Base-by-base conservation (phyloP, 2,113 vertebrate genomes). In the Ranitomeya variabilis region DNA sequence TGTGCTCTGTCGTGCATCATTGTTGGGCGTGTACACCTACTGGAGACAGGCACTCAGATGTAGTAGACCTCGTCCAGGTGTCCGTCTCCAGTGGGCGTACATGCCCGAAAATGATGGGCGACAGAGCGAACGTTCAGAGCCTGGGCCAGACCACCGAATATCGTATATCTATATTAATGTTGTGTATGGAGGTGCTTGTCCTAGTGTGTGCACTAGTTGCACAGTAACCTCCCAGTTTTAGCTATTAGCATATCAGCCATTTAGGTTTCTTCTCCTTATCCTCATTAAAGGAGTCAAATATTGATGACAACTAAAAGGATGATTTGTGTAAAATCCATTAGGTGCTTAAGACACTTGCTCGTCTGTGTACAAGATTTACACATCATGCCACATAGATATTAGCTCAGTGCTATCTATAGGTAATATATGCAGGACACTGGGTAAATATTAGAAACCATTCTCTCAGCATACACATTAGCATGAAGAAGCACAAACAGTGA, bases 241-340 rank as follows among this genome's bases (percentile, higher is more conserved):
- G 13, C 31, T 81, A 15, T 21, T 15, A 82, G 26, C 45, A 45
- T 18, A 45, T 82, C 37, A n/a, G 37, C 37, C 21, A 83, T 83
- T 67, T 54, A 64, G 12, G 6, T 26, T 18, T 45, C 19, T 67
- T 62, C 60, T n/a, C 62, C 16, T 37, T 15, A 10, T 67, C 52
- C 62, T 45, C 62, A 52, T 83, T 83, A 45, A 66, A 66, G 59
- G 9, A 13, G 21, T 82, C 60, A 45, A 45, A 62, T 52, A 37
- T 18, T 83, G 19, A 66, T 45, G 51, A 52, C 59, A 69, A n/a
- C 81, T 54, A 83, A 83, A 52, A 51, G 37, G 62, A 66, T 83
- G 64, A 69, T 67, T 83, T 84, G n/a, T 84, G 82, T 55, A 71
- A 69, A 84, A 55, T 18, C 45, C 82, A 54, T 69, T 69, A 84